A percentile compares a stretch with the other conserved stretches of the same genome.
These are phyloP conservation scores for Varecia variegata DNA, from an alignment of 2,797 vertebrate species.

Conservation along the genomic window DNA sequence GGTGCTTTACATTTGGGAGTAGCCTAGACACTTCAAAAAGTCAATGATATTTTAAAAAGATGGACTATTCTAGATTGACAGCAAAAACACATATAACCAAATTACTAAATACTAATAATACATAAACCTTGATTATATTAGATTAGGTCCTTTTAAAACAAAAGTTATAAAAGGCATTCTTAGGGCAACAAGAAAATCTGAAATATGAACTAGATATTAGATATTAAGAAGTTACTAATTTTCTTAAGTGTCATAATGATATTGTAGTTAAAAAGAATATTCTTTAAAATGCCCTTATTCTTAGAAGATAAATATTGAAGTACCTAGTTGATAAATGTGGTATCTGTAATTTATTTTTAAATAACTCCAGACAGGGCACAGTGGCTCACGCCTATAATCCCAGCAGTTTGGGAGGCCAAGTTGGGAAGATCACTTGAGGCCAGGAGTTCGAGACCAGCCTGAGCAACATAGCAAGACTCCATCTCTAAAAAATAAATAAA, in stretches of 20 bases:
- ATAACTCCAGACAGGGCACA: too few species aligned
- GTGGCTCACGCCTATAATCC: background rate
- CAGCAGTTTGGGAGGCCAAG: background rate
- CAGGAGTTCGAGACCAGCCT: background rate
- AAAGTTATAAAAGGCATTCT: background rate
- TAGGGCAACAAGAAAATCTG: background rate
- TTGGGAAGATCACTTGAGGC: background rate
- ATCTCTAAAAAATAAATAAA: too few species aligned
- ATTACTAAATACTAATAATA: background rate
- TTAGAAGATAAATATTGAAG: background rate
- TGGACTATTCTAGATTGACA: background rate
- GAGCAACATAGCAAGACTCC: too few species aligned
- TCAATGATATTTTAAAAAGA: background rate
- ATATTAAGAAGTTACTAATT: background rate
- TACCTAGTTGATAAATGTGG: too few species aligned
- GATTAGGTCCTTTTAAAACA: background rate
- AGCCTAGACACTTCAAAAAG: background rate
- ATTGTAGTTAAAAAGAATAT: background rate
- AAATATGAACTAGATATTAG: background rate
- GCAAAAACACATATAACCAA: background rate
- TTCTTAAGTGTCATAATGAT: background rate
- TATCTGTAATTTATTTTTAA: too few species aligned
- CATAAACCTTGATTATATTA: background rate
- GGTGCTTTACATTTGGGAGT: background rate
- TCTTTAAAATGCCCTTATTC: background rate